phyloP scores from a whole-genome alignment of 2,113 vertebrate species.

The Lucifuga dentata region DNA sequence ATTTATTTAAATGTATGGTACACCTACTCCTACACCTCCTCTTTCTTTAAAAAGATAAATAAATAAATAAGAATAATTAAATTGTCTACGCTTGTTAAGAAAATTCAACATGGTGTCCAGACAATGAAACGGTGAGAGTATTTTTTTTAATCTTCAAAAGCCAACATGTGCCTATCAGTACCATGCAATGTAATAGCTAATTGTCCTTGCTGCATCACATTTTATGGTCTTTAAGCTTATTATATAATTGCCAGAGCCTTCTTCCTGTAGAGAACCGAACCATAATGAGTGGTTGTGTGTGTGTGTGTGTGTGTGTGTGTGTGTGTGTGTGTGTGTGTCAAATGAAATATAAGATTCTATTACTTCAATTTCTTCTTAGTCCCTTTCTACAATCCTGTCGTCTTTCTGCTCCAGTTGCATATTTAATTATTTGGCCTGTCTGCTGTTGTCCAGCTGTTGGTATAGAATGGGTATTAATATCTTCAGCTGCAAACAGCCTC shows the following conservation, averaged over 20 bases:
- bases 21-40: conserved; percentile 25
- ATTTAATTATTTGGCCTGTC: conserved; percentile 93
- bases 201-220: conserved; percentile 80
- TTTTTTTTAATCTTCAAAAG: conserved; percentile 78
- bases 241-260: conserved; percentile 89
- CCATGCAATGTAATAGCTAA: conserved; percentile 78
- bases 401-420: conserved; percentile 80
- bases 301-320: conserved; percentile 35
- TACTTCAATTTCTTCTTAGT: conserved; percentile 52
- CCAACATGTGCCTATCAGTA: conserved; percentile 73
- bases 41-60: conserved; percentile 5
- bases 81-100: conserved; percentile 74
- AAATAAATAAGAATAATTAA: conserved; percentile 72
- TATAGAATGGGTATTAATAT: conserved; percentile 87
- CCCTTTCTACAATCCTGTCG: conserved; percentile 73
- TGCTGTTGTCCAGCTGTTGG: conserved; percentile 77
- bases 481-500: conserved; percentile 75
- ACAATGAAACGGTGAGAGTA: conserved; percentile 68
- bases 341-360: conserved; percentile 50
- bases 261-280: conserved; percentile 82
- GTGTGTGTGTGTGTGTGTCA: too few relatives aligned
- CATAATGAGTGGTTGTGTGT: conserved; percentile 80
- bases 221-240: conserved; percentile 95
- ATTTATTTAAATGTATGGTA: conserved; percentile 51
- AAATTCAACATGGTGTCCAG: conserved; percentile 76